Percentiles rank a stretch among this genome's conserved stretches.
Evolutionary conservation across 1,140 invertebrate species (phyloP).

Genomic region (Sminthurides bifidus): DNA sequence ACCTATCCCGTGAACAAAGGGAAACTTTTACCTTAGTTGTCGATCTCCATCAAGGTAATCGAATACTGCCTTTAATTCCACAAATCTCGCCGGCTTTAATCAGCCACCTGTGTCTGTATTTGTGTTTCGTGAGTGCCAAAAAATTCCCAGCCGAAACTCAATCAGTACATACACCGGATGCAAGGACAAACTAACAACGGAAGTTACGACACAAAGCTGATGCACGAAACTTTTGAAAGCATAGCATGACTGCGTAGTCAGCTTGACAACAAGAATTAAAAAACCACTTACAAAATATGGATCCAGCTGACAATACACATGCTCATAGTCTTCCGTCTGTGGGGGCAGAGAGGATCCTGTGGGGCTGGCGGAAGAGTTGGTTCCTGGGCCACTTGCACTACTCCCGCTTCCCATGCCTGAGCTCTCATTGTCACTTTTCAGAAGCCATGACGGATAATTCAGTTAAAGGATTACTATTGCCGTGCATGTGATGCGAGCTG

Average conservation of each 20-base stretch:
- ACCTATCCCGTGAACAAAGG: too few relatives aligned
- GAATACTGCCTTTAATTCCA: too few relatives aligned
- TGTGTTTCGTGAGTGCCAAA: too few relatives aligned
- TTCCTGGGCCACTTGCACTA: slow-evolving; percentile 13
- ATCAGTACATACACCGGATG: too few relatives aligned
- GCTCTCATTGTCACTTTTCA: slow-evolving; percentile 26
- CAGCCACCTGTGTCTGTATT: too few relatives aligned
- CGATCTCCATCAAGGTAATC: too few relatives aligned
- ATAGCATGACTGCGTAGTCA: neutral
- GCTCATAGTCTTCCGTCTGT: slow-evolving; percentile 29
- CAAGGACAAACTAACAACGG: too few relatives aligned
- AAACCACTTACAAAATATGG: slow-evolving; percentile 30
- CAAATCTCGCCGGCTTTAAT: too few relatives aligned
- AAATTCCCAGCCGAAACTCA: too few relatives aligned
- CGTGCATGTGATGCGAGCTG: neutral
- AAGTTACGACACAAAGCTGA: too few relatives aligned
- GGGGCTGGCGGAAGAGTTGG: slow-evolving; percentile 28
- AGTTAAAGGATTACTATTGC: too few relatives aligned
- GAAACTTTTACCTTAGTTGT: too few relatives aligned
- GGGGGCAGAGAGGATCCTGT: slow-evolving; percentile 24
- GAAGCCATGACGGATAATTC: slow-evolving; percentile 19
- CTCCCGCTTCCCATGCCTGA: slow-evolving; percentile 25
- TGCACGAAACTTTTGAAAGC: neutral
- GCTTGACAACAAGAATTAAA: neutral
- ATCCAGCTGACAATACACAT: slow-evolving; percentile 31